A percentile compares a stretch with the other conserved stretches of the same genome.
Evolutionary conservation across 92 coral and sea anemone species (phyloP).

Genomic region (Nematostella vectensis): DNA sequence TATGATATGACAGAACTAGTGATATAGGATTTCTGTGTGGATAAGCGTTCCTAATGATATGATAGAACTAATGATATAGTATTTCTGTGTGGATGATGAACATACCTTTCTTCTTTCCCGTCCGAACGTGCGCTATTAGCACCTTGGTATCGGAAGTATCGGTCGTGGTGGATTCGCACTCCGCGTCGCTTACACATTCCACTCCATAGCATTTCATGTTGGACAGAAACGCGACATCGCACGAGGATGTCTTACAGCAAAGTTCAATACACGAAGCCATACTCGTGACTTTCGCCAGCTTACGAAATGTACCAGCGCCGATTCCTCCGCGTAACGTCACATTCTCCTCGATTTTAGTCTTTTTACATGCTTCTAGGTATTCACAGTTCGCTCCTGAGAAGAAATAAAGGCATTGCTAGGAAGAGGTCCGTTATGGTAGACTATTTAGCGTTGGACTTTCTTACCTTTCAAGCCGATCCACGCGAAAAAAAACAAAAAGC

Average conservation of each 20-base stretch:
- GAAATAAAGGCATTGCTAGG: not conserved
- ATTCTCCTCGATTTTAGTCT: conserved; percentile 89
- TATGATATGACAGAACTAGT: no score
- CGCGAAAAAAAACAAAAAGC: conserved; percentile 10
- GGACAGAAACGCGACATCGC: conserved; percentile 98
- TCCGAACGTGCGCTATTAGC: conserved; percentile 94
- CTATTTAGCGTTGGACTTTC: not conserved
- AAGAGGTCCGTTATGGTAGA: not conserved
- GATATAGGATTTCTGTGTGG: no score
- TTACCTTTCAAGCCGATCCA: conserved; percentile 15
- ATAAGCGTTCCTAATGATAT: no score
- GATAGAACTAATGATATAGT: no score
- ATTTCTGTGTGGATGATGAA: no score
- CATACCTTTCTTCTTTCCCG: conserved; percentile 87
- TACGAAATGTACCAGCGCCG: conserved; percentile 95
- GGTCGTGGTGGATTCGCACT: conserved; percentile 94
- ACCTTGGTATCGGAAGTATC: conserved; percentile 98
- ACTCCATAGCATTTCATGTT: conserved; percentile 95
- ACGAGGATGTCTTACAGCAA: conserved; percentile 86
- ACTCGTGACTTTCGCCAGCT: conserved; percentile 89
- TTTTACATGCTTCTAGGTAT: conserved; percentile 80
- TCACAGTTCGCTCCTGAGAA: no score
- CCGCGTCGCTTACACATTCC: conserved; percentile 97
- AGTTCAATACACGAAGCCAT: conserved; percentile 97
- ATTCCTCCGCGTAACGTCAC: conserved; percentile 96